Conservation (phyloP, 2,113 vertebrate species). For the Syrrhaptes paradoxus region DNA sequence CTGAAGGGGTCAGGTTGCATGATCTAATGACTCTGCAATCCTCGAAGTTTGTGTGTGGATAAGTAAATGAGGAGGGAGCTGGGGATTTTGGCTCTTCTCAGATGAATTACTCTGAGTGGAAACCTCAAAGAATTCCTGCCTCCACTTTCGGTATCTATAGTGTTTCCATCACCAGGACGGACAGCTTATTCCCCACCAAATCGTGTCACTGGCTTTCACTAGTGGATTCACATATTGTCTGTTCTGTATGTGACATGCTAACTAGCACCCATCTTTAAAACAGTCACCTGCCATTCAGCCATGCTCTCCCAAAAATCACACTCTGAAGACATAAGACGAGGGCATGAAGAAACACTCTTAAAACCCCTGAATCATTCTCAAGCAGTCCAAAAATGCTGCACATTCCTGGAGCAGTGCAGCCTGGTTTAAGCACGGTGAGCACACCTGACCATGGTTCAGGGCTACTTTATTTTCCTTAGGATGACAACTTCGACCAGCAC, state of each 20-base stretch:
- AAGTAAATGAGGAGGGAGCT: neutral
- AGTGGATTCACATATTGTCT: neutral
- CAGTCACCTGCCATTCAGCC: slow-evolving; percentile 7
- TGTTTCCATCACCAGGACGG: neutral
- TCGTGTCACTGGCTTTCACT: neutral
- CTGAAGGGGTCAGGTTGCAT: neutral
- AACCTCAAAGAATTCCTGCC: neutral
- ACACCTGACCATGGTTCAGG: neutral
- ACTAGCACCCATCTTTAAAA: neutral
- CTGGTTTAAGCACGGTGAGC: neutral
- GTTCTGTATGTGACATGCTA: neutral
- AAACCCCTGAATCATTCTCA: slow-evolving; percentile 30
- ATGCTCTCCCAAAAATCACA: neutral
- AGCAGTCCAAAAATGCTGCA: neutral
- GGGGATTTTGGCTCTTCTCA: neutral
- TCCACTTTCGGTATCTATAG: neutral
- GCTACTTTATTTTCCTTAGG: neutral
- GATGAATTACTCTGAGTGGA: neutral
- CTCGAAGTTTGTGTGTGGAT: neutral
- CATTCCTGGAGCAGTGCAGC: neutral
- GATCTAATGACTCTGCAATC: neutral
- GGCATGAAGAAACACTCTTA: neutral
- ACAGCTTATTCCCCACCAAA: neutral
- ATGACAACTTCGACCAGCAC: neutral
- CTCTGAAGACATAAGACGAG: neutral